Conservation (phyloP, 2,888 invertebrate species). For the Tromatobia lineatoria region DNA sequence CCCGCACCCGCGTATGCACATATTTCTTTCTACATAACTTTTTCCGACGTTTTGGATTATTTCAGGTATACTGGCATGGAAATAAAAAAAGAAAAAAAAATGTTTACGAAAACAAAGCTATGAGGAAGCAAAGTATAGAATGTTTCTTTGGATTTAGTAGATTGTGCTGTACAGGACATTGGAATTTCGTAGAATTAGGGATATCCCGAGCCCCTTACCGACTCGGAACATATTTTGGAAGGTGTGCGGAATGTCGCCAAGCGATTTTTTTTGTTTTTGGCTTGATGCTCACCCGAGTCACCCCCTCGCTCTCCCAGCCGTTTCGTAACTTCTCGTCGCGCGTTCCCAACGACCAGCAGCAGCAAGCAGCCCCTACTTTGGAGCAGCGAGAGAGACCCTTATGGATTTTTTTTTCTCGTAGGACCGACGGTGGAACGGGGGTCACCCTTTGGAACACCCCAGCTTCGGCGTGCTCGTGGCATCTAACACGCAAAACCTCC, state of each 20-base stretch:
- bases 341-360: conserved; percentile 69
- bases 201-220: not conserved
- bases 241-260: conserved; percentile 66
- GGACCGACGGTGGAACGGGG: conserved; percentile 67
- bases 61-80: too few relatives aligned
- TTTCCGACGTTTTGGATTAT: too few relatives aligned
- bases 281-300: conserved; percentile 74
- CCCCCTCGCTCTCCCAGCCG: conserved; percentile 72
- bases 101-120: too few relatives aligned
- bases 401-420: conserved; percentile 83
- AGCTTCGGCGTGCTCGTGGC: conserved; percentile 70
- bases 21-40: too few relatives aligned
- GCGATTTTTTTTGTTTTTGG: conserved; percentile 73
- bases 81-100: too few relatives aligned
- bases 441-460: conserved; percentile 75
- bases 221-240: conserved; percentile 59
- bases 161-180: not conserved
- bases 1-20: too few relatives aligned
- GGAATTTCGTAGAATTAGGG: conserved; percentile 1
- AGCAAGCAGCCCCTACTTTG: conserved; percentile 72
- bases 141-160: not conserved
- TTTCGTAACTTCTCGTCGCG: conserved; percentile 69
- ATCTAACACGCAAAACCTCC: conserved; percentile 61
- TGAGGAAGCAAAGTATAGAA: too few relatives aligned
- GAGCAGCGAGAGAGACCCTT: conserved; percentile 77